Percentiles rank a stretch among this genome's conserved stretches.
phyloP scores from a whole-genome alignment of 2,113 vertebrate genomes.

The Butorides virescens region DNA sequence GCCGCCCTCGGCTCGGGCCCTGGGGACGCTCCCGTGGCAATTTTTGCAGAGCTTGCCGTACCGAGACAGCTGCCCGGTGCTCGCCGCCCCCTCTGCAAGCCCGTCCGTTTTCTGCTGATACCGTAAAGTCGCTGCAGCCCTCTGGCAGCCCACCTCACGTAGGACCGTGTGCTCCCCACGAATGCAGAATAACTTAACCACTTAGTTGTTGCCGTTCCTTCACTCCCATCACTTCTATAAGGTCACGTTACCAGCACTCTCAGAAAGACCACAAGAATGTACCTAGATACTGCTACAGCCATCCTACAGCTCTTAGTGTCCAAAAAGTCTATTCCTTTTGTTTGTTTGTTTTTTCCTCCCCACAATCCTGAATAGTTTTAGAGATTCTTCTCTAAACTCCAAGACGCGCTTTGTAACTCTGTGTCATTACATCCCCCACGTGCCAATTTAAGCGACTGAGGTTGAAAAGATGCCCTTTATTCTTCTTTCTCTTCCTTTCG shows the following conservation, averaged over 20 bases:
- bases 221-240: neutral
- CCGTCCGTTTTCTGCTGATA: neutral
- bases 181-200: neutral
- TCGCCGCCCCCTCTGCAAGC: neutral
- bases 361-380: neutral
- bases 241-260: neutral
- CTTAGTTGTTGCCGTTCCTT: neutral
- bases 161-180: neutral
- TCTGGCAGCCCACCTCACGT: accelerated
- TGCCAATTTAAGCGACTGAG: neutral
- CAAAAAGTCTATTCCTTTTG: neutral
- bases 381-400: neutral
- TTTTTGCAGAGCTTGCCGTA: neutral
- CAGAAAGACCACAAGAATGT: neutral
- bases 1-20: neutral
- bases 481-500: neutral
- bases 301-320: neutral
- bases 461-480: neutral
- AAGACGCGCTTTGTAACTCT: neutral
- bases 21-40: no score
- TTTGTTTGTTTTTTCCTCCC: no score
- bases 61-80: neutral
- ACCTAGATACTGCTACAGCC: neutral
- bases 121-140: neutral
- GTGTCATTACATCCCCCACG: neutral